Evolutionary conservation across 2,113 vertebrate species (phyloP).

Genomic region (Psilopsiagon aymara): DNA sequence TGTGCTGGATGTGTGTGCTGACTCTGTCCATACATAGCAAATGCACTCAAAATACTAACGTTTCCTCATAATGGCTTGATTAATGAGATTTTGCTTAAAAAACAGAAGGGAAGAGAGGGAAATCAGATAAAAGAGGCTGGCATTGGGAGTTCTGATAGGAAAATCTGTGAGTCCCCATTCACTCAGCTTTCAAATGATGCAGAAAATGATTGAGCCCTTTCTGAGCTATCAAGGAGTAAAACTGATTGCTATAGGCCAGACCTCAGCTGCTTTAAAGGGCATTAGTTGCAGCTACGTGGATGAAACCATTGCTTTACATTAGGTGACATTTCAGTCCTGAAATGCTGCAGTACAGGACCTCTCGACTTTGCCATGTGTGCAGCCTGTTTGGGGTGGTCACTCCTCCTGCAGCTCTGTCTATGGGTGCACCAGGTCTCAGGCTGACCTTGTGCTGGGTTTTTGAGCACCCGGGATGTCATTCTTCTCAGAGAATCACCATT

Average conservation of each 20-base stretch:
- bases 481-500: neutral
- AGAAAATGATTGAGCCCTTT: neutral
- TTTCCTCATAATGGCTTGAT: neutral
- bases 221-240: conserved; percentile 15
- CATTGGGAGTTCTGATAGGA: neutral
- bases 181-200: neutral
- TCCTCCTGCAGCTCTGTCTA: neutral
- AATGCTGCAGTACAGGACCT: neutral
- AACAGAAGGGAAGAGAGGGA: neutral
- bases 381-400: neutral
- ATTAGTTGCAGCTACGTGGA: neutral
- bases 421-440: neutral
- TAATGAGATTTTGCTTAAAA: conserved; percentile 43
- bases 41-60: conserved; percentile 56
- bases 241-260: neutral
- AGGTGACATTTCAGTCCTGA: neutral
- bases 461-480: neutral
- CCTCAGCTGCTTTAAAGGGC: neutral
- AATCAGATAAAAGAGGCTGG: conserved; percentile 7
- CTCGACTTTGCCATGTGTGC: neutral
- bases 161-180: neutral
- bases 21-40: conserved; percentile 63
- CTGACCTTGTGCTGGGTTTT: neutral
- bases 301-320: neutral
- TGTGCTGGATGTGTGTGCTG: conserved; percentile 36